Base-by-base conservation (phyloP, 2,797 vertebrate species). In the Argya squamiceps region DNA sequence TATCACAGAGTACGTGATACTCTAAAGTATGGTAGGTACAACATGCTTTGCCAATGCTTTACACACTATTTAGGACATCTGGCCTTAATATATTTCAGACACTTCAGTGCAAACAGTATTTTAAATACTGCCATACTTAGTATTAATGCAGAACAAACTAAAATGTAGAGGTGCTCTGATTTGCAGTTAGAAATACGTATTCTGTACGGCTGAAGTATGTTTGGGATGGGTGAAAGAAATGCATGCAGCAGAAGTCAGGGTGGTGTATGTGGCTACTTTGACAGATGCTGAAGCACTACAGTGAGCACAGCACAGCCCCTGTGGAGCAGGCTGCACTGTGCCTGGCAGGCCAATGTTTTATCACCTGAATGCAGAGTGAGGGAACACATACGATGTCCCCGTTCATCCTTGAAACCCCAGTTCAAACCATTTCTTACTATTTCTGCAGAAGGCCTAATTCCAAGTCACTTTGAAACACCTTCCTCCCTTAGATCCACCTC, bases 321-420 rank as follows among this genome's bases (percentile, higher is more conserved):
- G 0, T 6, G 39, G 16, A 52, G 12, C 26, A 39, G 46, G n/a
- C 27, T 58, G 34, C 26, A 12, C 13, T 58, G 56, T 81, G n/a
- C 32, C 55, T 4, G 2, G 36, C 34, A 70, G 13, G 44, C 24
- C 24, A 24, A 7, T 11, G 15, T 39, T 63, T 52, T 23, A 27
- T 32, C 56, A 43, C 27, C 22, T 37, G 63, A 76, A 62, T 0
- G 1, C 1, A 4, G 34, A 32, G 9, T 14, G n/a, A 69, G 11
- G 29, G 27, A 71, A 44, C 22, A 15, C 29, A 11, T 37, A 22
- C 0, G 1, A 27, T 46, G 46, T 6, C 49, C 24, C n/a, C 0
- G 0, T 34, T 59, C 50, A 74, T 22, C 44, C 29, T 29, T 23
- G 53, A 79, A 59, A 75, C 14, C 34, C 27, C 34, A 82, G 11